Evolutionary conservation across 1,140 invertebrate species (phyloP), one percentile per base, ranked within the genome.

Genomic region (Dinoponera quadriceps): DNA sequence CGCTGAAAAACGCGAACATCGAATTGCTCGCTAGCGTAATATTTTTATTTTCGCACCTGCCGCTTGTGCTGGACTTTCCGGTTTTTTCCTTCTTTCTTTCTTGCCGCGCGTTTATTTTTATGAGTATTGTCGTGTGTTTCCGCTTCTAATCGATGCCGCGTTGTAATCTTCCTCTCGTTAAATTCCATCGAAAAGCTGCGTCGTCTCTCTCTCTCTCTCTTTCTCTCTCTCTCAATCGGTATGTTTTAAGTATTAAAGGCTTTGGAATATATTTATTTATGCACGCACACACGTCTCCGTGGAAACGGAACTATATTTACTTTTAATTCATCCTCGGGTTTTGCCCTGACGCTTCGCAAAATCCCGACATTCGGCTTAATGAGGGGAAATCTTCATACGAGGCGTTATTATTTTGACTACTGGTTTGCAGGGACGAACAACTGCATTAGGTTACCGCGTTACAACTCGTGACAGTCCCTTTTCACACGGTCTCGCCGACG

Each of bases 391-490:
- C 51, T 65, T 44, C 22, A 7, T 57, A 55, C 44, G 44, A 65
- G 14, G 18, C 29, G 20, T 78, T 78, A 69, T 69, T 78, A 55
- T 78, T 78, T 69, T 33, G 54, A 22, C 33, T 78, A 66, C 60
- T 54, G 74, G 48, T 38, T 77, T 14, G 49, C 60, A 66, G 73
- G 65, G 29, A 48, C 74, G 65, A 77, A 77, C 73, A 51, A 66
- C 44, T 74, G n/a, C 60, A 68, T 77, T 68, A 68, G 48, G 48
- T 77, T 77, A 68, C 51, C 62, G 54, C 66, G 62, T 77, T 68
- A 77, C 29, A 16, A 54, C 48, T 66, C 48, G 74, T 77, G 49
- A 77, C 62, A 77, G 74, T n/a, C 60, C 60, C 74, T 77, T 77
- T 77, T 68, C 74, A 55, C 54, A 44, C 51, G 51, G 20, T 44